Base-by-base conservation (phyloP, 2,797 vertebrate genomes). In the Australoheros facetus region DNA sequence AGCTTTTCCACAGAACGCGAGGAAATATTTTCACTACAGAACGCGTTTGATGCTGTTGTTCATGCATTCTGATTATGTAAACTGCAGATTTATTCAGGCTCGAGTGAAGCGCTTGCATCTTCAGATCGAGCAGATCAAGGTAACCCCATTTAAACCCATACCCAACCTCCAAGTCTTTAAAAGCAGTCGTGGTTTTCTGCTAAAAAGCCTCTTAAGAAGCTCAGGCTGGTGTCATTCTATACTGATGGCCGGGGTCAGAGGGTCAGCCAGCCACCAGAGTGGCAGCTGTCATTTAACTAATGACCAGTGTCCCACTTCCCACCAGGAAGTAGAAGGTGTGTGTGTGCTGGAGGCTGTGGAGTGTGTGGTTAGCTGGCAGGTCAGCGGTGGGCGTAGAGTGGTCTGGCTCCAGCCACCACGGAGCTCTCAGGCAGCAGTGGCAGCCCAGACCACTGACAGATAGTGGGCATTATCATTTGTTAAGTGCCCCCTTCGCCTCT, bases 401-500 rank as follows among this genome's bases (percentile, higher is more conserved):
- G 93, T 95, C 93, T 93, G 86, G 89, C 79, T 89, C 85, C 85
- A 89, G 92, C 90, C 92, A 93, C 91, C 90, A 87, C 77, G 53
- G 87, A 90, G 93, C 93, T 94, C 93, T 93, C 85, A 93, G 89
- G 91, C 94, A 91, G 83, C 83, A 90, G 86, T 93, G 92, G 90
- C 88, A 90, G 88, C 90, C 88, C 79, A 78, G 79, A 92, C 87
- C 87, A 85, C 85, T 90, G 93, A 93, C 86, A 92, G 92, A 94
- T 94, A 93, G 92, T 88, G 94, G 95, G 95, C 95, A 96, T 95
- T 94, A 95, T 94, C 92, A 95, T 95, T 96, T 96, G 96, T 96
- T 96, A 96, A 96, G 96, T 96, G 95, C 94, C 94, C 94, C 91
- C 89, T 95, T 93, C 71, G 94, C 92, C 94, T 95, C 92, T 95